A percentile compares a stretch with the other conserved stretches of the same genome.
Conservation (phyloP, 2,888 invertebrate species). For the Nipponacmea schrenckii region DNA sequence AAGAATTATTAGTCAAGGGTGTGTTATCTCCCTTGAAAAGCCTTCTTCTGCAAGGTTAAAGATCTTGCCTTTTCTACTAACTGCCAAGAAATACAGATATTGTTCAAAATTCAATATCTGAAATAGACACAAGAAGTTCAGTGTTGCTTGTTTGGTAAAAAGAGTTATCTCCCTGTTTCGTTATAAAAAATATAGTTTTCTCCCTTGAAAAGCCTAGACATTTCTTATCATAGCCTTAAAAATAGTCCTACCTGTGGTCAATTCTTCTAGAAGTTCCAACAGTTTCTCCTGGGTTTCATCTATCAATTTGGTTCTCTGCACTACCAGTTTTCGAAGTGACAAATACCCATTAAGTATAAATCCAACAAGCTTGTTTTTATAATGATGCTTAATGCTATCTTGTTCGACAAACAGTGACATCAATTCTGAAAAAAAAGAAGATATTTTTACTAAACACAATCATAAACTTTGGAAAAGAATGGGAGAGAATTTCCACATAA, state of each 20-base stretch:
- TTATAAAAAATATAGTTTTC: neutral
- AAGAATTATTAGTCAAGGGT: neutral
- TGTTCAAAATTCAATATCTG: too few species aligned
- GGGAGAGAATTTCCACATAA: too few species aligned
- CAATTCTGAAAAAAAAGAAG: constrained; percentile 73
- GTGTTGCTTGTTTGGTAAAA: neutral
- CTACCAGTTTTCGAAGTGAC: constrained; percentile 87
- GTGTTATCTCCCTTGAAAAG: neutral
- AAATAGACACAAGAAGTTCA: neutral
- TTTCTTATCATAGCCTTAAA: too few species aligned
- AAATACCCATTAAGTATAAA: constrained; percentile 94
- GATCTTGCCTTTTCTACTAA: neutral
- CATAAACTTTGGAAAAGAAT: too few species aligned
- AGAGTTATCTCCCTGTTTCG: neutral
- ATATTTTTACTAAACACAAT: too few species aligned
- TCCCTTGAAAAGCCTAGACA: too few species aligned
- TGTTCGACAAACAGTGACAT: constrained; percentile 89
- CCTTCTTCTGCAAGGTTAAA: neutral
- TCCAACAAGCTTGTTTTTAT: constrained; percentile 88
- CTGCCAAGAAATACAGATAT: neutral
- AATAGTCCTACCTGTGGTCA: constrained; percentile 88
- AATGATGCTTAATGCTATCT: constrained; percentile 85
- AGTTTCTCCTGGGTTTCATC: constrained; percentile 97
- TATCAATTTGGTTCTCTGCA: constrained; percentile 92
- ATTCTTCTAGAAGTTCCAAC: constrained; percentile 90